Evolutionary conservation across 2,888 invertebrate species (phyloP).

Genomic region (Dolichomitus sp.): DNA sequence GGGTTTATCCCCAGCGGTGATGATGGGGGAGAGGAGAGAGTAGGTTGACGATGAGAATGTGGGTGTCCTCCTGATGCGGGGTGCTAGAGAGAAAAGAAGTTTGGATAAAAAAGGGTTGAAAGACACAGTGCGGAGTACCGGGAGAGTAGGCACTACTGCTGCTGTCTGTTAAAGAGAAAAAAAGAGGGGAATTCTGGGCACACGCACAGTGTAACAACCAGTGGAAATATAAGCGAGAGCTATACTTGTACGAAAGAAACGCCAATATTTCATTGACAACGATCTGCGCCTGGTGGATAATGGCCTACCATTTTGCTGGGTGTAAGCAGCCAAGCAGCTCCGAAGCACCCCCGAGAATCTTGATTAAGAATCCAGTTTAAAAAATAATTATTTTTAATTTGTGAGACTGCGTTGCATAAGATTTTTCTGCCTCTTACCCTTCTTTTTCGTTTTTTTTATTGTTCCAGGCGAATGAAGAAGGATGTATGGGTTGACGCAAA

Average conservation of each 20-base stretch:
- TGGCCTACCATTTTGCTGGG: slow-evolving; percentile 81
- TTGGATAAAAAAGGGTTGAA: slow-evolving; percentile 72
- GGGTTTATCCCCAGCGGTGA: slow-evolving; percentile 76
- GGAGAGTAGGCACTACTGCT: slow-evolving; percentile 48
- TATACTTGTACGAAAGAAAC: slow-evolving; percentile 75
- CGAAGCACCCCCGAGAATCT: slow-evolving; percentile 65
- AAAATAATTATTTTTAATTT: slow-evolving; percentile 86
- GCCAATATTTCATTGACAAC: slow-evolving; percentile 86
- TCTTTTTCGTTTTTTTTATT: slow-evolving; percentile 41
- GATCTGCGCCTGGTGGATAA: slow-evolving; percentile 84
- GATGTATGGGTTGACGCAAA: slow-evolving; percentile 18
- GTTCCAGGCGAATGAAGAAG: slow-evolving; percentile 50
- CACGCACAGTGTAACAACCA: slow-evolving; percentile 80
- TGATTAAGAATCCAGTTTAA: slow-evolving; percentile 84
- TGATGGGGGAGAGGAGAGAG: slow-evolving; percentile 37
- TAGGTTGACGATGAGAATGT: slow-evolving; percentile 47
- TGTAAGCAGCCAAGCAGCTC: slow-evolving; percentile 68
- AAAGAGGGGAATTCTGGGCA: slow-evolving; percentile 76
- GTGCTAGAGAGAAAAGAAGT: slow-evolving; percentile 76
- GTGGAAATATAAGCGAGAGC: slow-evolving; percentile 72
- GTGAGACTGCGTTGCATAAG: slow-evolving; percentile 77
- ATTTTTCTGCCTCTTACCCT: slow-evolving; percentile 66
- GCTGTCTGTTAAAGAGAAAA: slow-evolving; percentile 56
- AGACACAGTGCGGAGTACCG: slow-evolving; percentile 61
- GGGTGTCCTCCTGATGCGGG: slow-evolving; percentile 63